A percentile compares a stretch with the other conserved stretches of the same genome.
These are phyloP conservation scores for Lepidurus arcticus DNA, from an alignment of 1,140 invertebrate genomes.

Conservation along the genomic window DNA sequence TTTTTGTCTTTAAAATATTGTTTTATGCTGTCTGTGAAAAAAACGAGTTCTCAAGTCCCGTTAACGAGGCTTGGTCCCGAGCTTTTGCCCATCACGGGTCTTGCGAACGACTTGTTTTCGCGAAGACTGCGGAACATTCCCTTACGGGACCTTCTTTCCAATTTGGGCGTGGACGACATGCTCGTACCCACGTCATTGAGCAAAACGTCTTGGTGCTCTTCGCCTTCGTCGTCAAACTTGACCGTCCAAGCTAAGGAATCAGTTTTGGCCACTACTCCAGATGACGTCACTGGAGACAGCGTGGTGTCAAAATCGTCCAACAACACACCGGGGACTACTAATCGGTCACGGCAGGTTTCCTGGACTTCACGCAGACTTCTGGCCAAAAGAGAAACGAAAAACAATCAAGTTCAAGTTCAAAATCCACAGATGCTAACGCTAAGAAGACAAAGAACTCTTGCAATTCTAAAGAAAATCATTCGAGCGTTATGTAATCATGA, in stretches of 20 bases:
- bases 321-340: background rate
- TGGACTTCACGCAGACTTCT: background rate
- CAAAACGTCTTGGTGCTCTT: background rate
- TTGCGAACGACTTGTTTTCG: background rate
- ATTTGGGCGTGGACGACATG: background rate
- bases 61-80: background rate
- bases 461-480: too few species aligned
- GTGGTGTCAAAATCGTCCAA: background rate
- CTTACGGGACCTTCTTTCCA: background rate
- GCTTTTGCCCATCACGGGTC: background rate
- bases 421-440: too few species aligned
- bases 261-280: background rate
- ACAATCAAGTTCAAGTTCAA: too few species aligned
- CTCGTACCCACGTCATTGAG: background rate
- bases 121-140: background rate
- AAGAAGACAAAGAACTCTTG: too few species aligned
- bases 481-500: too few species aligned
- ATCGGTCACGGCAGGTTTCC: background rate
- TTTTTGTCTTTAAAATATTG: background rate
- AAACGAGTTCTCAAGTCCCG: background rate
- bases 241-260: constrained; percentile 7
- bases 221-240: background rate
- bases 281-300: background rate
- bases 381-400: too few species aligned
- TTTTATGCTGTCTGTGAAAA: background rate